These are phyloP conservation scores for Climacteris rufus DNA, from an alignment of 2,113 vertebrate species.

Conservation along the genomic window DNA sequence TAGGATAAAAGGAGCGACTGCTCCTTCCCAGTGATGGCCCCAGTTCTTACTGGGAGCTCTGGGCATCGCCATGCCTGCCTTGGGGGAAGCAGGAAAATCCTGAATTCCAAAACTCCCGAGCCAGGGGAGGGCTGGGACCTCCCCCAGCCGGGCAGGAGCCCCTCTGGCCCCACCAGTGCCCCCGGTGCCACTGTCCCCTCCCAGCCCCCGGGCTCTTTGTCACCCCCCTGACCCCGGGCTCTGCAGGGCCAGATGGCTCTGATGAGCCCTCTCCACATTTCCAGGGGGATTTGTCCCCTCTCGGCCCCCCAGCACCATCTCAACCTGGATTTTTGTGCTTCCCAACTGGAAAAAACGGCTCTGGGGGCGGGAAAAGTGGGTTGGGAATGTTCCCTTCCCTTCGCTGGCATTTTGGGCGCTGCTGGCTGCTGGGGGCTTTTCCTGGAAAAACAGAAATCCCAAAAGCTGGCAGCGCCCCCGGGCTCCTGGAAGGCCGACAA, in stretches of 20 bases:
- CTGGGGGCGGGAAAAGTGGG: accelerated
- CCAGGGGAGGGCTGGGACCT: background rate
- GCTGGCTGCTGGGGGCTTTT: background rate
- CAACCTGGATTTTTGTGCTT: background rate
- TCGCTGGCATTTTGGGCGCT: background rate
- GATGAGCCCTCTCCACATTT: background rate
- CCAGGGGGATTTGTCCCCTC: background rate
- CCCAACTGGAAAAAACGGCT: background rate
- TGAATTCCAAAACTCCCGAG: background rate
- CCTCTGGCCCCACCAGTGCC: background rate
- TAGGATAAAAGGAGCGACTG: background rate
- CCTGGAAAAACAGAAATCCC: constrained; percentile 43
- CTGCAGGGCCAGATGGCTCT: background rate
- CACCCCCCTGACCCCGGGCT: background rate
- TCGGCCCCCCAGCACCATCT: background rate
- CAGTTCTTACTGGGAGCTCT: background rate
- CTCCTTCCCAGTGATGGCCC: accelerated
- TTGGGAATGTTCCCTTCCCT: background rate
- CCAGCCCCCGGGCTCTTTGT: background rate
- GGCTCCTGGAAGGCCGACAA: background rate
- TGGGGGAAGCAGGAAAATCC: background rate
- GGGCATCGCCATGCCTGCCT: accelerated
- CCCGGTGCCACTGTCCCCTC: background rate
- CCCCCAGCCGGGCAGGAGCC: background rate
- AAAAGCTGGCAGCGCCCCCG: background rate